These are phyloP conservation scores for Melieria picta DNA, from an alignment of 2,888 invertebrate species.

Conservation along the genomic window DNA sequence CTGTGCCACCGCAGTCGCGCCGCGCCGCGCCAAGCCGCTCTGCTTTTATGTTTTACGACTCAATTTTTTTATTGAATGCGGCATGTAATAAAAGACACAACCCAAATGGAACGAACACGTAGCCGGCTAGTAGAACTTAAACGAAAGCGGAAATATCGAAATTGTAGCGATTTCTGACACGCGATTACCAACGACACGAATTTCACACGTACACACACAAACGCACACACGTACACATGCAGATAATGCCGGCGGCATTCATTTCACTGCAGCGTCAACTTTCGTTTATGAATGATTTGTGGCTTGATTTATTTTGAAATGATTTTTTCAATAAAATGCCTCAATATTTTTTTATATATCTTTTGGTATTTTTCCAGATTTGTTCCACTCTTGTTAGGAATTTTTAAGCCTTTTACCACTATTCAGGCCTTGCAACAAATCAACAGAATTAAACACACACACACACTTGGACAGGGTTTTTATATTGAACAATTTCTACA, in stretches of 20 bases:
- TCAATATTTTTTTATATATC: background rate
- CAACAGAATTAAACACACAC: background rate
- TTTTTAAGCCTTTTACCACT: background rate
- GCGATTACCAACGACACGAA: conserved; percentile 14
- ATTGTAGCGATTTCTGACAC: conserved; percentile 24
- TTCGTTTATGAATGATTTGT: no score
- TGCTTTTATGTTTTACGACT: conserved; percentile 3
- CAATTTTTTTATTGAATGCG: background rate
- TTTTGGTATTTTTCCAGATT: background rate
- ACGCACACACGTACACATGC: background rate
- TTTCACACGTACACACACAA: background rate
- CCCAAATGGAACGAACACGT: background rate
- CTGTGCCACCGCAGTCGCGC: no score
- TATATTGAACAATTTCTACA: background rate
- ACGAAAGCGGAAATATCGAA: conserved; percentile 25
- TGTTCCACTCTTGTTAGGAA: background rate
- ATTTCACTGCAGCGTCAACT: no score
- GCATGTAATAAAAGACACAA: background rate
- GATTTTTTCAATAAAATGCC: background rate
- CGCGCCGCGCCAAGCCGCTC: background rate
- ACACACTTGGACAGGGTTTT: background rate
- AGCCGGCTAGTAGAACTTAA: conserved; percentile 3
- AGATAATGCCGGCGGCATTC: no score
- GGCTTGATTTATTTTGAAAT: no score
- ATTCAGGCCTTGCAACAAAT: background rate